These are phyloP conservation scores for Tauraco erythrolophus DNA, from an alignment of 2,113 vertebrate species.

Conservation along the genomic window DNA sequence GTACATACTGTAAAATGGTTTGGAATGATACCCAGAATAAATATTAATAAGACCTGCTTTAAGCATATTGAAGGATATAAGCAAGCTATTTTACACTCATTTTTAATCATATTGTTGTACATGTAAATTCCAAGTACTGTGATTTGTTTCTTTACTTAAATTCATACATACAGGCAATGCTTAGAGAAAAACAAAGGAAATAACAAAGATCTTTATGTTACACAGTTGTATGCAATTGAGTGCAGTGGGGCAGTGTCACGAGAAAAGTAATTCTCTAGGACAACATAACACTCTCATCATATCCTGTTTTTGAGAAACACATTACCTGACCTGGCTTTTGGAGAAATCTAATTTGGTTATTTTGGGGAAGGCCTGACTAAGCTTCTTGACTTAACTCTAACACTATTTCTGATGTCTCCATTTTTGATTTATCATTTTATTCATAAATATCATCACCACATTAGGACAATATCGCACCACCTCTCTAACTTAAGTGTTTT, in stretches of 20 bases:
- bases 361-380: neutral
- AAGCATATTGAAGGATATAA: neutral
- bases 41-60: neutral
- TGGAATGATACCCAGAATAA: neutral
- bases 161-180: neutral
- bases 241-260: fast-evolving
- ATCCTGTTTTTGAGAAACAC: neutral
- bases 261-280: neutral
- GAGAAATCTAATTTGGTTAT: neutral
- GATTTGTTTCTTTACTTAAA: neutral
- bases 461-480: neutral
- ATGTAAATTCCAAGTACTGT: neutral
- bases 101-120: neutral
- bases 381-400: neutral
- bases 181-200: neutral
- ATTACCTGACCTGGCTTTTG: neutral
- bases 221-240: neutral
- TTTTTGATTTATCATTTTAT: neutral
- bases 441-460: neutral
- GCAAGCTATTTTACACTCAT: neutral
- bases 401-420: neutral
- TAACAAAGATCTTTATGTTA: neutral
- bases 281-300: neutral
- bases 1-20: neutral
- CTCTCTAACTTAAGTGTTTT: neutral